Evolutionary conservation across 1,140 invertebrate genomes (phyloP).

Genomic region (Gonatopus flavifemur): DNA sequence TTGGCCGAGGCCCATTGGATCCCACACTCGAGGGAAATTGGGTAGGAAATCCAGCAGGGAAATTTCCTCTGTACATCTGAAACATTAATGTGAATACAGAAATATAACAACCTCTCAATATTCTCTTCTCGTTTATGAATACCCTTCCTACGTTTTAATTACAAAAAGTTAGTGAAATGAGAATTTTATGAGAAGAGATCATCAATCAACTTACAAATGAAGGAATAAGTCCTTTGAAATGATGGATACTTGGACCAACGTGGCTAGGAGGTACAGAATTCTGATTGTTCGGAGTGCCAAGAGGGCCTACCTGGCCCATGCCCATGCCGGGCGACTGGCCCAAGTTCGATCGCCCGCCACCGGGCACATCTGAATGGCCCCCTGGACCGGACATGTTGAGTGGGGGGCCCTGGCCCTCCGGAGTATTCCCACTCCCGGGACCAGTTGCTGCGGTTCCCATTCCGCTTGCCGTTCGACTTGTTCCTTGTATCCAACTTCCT

Average conservation of each 20-base stretch:
- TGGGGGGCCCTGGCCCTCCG: slow-evolving; percentile 63
- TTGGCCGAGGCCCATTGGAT: slow-evolving; percentile 46
- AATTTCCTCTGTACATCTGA: slow-evolving; percentile 57
- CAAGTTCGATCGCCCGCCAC: slow-evolving; percentile 58
- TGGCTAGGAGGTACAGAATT: slow-evolving; percentile 50
- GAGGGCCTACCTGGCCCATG: slow-evolving; percentile 68
- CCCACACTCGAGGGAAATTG: slow-evolving; percentile 53
- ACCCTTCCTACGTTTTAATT: too few relatives aligned
- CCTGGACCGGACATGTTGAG: slow-evolving; percentile 30
- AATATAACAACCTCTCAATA: not conserved
- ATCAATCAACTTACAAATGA: slow-evolving; percentile 72
- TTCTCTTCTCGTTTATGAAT: too few relatives aligned
- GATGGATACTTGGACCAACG: slow-evolving; percentile 51
- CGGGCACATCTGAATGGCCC: slow-evolving; percentile 45
- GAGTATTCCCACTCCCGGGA: slow-evolving; percentile 58
- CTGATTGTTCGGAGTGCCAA: slow-evolving; percentile 45
- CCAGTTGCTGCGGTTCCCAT: slow-evolving; percentile 54
- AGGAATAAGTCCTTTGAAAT: slow-evolving; percentile 74
- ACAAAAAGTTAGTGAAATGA: too few relatives aligned
- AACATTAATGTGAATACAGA: not conserved
- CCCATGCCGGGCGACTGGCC: slow-evolving; percentile 57
- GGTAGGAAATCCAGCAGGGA: slow-evolving; percentile 50
- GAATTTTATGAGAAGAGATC: too few relatives aligned
- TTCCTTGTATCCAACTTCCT: slow-evolving; percentile 79
- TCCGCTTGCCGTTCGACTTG: slow-evolving; percentile 62